A percentile compares a stretch with the other conserved stretches of the same genome.
Conservation (phyloP, 2,113 vertebrate genomes). For the Takifugu bimaculatus region DNA sequence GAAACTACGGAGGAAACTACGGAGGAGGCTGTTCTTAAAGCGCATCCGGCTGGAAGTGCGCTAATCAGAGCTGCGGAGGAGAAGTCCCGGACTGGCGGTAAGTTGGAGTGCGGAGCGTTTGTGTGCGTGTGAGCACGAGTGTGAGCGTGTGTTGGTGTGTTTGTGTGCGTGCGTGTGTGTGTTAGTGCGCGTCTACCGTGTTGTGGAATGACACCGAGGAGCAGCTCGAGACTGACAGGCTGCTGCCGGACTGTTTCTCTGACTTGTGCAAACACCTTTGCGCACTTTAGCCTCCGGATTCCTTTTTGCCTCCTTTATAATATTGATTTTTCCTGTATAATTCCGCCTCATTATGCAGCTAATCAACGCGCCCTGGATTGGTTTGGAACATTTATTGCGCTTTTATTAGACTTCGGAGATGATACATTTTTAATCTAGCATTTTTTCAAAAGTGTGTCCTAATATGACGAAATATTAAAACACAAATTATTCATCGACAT, state of each 20-base stretch:
- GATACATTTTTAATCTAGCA: no score
- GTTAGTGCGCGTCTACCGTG: slow-evolving; percentile 31
- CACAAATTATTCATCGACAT: neutral
- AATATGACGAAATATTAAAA: neutral
- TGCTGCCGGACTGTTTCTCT: slow-evolving; percentile 19
- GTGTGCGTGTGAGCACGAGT: slow-evolving; percentile 10
- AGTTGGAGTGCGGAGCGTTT: slow-evolving; percentile 69
- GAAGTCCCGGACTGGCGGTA: slow-evolving; percentile 85
- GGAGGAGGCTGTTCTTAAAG: slow-evolving; percentile 33
- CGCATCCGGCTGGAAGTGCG: slow-evolving; percentile 71
- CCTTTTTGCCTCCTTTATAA: neutral
- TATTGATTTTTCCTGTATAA: neutral
- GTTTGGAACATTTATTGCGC: neutral
- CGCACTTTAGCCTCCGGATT: no score
- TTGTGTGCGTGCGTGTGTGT: slow-evolving; percentile 6
- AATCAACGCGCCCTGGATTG: neutral
- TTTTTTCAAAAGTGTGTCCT: neutral
- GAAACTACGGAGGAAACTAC: slow-evolving; percentile 10
- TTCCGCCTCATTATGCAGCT: neutral
- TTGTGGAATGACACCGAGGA: slow-evolving; percentile 62
- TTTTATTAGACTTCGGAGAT: neutral
- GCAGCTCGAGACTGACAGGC: slow-evolving; percentile 39
- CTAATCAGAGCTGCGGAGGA: slow-evolving; percentile 81
- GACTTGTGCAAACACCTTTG: neutral
- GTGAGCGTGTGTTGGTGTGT: slow-evolving; percentile 11